Evolutionary conservation across 2,888 invertebrate genomes (phyloP).

Genomic region (Orchesella flavescens): DNA sequence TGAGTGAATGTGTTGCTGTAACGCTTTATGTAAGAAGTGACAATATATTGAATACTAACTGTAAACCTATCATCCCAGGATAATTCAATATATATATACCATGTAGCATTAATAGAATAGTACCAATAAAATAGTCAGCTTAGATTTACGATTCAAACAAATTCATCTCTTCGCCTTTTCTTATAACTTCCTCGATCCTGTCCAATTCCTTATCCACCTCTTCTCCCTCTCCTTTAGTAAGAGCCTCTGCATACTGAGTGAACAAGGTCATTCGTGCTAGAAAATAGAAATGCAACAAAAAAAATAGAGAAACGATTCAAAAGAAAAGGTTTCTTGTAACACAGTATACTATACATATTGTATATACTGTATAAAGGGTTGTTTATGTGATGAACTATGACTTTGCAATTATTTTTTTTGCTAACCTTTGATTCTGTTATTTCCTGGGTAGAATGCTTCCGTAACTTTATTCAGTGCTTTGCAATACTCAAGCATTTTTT

Average conservation of each 20-base stretch:
- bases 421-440: conserved; percentile 65
- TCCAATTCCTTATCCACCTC: conserved; percentile 61
- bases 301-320: no score
- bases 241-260: conserved; percentile 54
- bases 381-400: no score
- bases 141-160: conserved; percentile 50
- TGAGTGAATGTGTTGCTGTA: no score
- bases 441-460: conserved; percentile 63
- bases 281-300: conserved; percentile 2
- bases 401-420: background rate
- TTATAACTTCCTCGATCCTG: conserved; percentile 65
- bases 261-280: conserved; percentile 61
- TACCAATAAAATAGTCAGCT: background rate
- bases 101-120: no score
- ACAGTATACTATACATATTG: no score
- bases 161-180: conserved; percentile 64
- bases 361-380: no score
- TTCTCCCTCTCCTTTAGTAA: conserved; percentile 55
- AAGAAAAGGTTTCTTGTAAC: no score
- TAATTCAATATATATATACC: background rate
- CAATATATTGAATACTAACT: no score
- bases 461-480: conserved; percentile 47
- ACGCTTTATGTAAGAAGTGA: no score
- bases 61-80: background rate
- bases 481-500: conserved; percentile 60